Conservation (phyloP, 2,888 invertebrate species). For the Formica aserva region DNA sequence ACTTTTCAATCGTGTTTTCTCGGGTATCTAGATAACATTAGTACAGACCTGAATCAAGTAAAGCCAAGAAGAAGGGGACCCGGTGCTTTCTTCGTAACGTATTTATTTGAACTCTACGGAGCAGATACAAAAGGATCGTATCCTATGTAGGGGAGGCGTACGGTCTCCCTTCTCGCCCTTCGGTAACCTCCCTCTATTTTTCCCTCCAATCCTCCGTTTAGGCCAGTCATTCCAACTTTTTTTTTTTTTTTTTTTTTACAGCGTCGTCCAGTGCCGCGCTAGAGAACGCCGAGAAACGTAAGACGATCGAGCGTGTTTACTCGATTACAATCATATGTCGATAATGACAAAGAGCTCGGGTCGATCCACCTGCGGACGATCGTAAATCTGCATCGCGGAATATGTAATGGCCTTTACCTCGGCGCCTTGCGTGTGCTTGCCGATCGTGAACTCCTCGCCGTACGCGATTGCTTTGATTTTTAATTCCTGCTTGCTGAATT, state of each 20-base stretch:
- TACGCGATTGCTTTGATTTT: conserved; percentile 91
- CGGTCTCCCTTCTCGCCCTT: conserved; percentile 64
- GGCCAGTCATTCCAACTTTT: conserved; percentile 65
- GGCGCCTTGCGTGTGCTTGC: conserved; percentile 98
- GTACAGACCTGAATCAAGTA: conserved; percentile 73
- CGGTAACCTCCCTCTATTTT: conserved; percentile 27
- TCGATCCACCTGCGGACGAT: conserved; percentile 89
- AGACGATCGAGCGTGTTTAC: conserved; percentile 28
- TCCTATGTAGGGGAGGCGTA: conserved; percentile 77
- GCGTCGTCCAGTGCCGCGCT: conserved; percentile 60
- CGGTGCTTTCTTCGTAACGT: conserved; percentile 85
- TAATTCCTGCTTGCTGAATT: conserved; percentile 94
- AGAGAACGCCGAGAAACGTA: conserved; percentile 67
- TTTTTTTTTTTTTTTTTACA: conserved; percentile 55
- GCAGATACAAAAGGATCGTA: conserved; percentile 82
- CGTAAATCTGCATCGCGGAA: conserved; percentile 98
- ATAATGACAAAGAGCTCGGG: conserved; percentile 98
- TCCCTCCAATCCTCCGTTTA: conserved; percentile 36
- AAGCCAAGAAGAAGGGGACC: conserved; percentile 80
- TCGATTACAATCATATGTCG: conserved; percentile 91
- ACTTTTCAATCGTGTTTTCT: background rate
- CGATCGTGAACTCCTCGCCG: conserved; percentile 97
- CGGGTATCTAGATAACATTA: conserved; percentile 28
- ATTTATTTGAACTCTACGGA: conserved; percentile 84
- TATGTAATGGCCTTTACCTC: conserved; percentile 99